Percentiles rank a stretch among this genome's conserved stretches.
Conservation (phyloP, 2,797 vertebrate species). For the Sarcophilus harrisii region DNA sequence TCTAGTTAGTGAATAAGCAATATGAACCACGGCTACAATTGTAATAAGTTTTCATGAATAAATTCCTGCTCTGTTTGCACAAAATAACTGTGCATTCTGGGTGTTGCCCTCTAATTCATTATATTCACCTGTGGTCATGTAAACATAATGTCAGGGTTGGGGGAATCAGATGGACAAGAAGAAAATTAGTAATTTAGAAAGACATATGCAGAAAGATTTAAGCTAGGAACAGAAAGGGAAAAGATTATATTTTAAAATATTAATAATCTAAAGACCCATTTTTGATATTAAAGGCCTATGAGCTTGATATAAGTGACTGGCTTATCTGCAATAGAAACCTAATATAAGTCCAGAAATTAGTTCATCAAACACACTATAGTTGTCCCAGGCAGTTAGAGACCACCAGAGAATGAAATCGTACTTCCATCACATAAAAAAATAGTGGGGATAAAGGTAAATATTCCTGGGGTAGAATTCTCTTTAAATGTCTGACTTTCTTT, state of each 20-base stretch:
- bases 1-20: neutral
- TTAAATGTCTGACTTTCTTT: neutral
- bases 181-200: neutral
- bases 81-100: neutral
- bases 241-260: neutral
- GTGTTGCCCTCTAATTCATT: neutral
- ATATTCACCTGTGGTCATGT: neutral
- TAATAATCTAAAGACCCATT: neutral
- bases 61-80: neutral
- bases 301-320: neutral
- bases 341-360: neutral
- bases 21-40: neutral
- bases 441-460: neutral
- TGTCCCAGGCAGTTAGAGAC: neutral
- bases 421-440: neutral
- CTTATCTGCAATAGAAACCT: neutral
- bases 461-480: neutral
- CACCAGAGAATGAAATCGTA: neutral
- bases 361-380: neutral
- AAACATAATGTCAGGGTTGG: neutral
- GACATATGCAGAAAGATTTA: neutral
- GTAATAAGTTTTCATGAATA: neutral
- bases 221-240: neutral
- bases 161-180: neutral
- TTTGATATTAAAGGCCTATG: neutral